These are phyloP conservation scores for Notothenia rossii DNA, from an alignment of 2,113 vertebrate species.

Conservation along the genomic window DNA sequence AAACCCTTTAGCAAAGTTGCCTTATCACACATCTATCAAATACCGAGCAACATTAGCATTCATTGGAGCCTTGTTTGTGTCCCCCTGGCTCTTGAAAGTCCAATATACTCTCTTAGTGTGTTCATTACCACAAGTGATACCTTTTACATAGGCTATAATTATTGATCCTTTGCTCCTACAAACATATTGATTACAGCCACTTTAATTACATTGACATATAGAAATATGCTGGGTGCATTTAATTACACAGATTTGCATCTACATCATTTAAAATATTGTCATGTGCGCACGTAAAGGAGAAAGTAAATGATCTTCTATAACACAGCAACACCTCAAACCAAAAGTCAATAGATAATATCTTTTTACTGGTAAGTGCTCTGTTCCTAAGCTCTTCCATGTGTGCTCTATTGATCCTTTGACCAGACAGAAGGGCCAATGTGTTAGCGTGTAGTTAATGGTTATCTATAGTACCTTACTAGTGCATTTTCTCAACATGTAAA, in stretches of 20 bases:
- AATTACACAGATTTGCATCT: background rate
- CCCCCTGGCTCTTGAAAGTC: background rate
- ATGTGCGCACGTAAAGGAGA: background rate
- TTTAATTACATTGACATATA: background rate
- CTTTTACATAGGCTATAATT: background rate
- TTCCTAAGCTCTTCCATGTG: constrained; percentile 15
- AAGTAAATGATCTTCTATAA: constrained; percentile 3
- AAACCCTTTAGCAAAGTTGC: background rate
- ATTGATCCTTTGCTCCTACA: background rate
- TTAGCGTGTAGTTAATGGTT: constrained; percentile 35
- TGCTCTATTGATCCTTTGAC: constrained; percentile 55
- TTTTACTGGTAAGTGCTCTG: constrained; percentile 19
- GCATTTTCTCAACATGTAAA: constrained; percentile 20
- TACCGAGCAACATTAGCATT: background rate
- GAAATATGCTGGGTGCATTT: background rate
- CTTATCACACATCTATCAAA: background rate
- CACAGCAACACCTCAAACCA: constrained; percentile 29
- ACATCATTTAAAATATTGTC: background rate
- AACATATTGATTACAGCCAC: background rate
- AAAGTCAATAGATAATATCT: constrained; percentile 29
- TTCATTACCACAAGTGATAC: background rate
- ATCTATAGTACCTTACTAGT: constrained; percentile 32
- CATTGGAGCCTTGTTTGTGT: background rate
- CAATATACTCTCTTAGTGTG: background rate
- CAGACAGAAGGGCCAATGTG: constrained; percentile 17